These are phyloP conservation scores for Philypnodon macrostomus DNA, from an alignment of 2,797 vertebrate species.

Conservation along the genomic window DNA sequence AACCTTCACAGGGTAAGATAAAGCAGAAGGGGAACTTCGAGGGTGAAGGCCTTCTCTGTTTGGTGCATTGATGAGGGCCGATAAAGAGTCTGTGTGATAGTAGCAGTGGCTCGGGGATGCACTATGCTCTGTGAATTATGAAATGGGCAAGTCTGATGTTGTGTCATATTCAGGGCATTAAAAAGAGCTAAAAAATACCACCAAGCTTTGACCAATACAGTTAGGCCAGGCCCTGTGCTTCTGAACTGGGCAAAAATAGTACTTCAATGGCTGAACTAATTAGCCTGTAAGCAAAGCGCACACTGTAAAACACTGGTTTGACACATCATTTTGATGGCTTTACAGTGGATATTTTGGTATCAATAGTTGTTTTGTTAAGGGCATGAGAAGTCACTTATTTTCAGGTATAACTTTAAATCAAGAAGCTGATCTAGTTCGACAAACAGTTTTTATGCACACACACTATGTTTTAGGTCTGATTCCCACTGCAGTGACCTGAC, in stretches of 20 bases:
- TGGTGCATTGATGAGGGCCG: conserved; percentile 22
- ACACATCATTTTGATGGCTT: too few species aligned
- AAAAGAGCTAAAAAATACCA: too few species aligned
- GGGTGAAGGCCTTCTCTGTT: conserved; percentile 34
- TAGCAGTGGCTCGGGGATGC: conserved; percentile 16
- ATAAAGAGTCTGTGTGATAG: conserved; percentile 27
- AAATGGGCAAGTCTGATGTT: not conserved
- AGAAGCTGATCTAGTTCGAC: conserved; percentile 23
- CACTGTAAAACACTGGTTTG: too few species aligned
- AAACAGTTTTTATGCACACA: conserved; percentile 37
- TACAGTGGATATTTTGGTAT: too few species aligned
- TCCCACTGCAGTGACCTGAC: conserved; percentile 19
- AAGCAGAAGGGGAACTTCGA: conserved; percentile 36
- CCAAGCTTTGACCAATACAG: too few species aligned
- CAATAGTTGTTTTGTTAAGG: too few species aligned
- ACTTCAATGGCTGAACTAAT: too few species aligned
- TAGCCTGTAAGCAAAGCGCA: too few species aligned
- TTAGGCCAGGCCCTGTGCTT: too few species aligned
- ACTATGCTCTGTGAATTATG: conserved; percentile 4
- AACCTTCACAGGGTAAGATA: conserved; percentile 44
- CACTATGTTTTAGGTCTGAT: conserved; percentile 29
- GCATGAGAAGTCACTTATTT: too few species aligned
- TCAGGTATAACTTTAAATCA: conserved; percentile 16
- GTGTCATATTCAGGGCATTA: too few species aligned
- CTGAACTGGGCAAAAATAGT: too few species aligned